A percentile compares a stretch with the other conserved stretches of the same genome.
phyloP scores from a whole-genome alignment of 2,113 vertebrate species.

The Cichladusa arquata region DNA sequence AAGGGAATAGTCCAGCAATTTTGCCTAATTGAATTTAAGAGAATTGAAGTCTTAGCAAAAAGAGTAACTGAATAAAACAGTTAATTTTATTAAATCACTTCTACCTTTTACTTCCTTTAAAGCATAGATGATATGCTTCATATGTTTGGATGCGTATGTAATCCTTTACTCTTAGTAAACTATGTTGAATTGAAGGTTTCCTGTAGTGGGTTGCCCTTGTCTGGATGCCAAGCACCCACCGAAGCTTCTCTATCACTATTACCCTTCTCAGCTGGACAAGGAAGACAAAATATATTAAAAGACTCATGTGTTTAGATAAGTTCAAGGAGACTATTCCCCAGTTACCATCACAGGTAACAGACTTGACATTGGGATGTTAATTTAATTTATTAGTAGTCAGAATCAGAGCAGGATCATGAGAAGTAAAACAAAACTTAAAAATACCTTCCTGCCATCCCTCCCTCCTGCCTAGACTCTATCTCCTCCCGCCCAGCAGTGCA shows the following conservation, averaged over 20 bases:
- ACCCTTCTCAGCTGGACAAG: neutral
- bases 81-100: neutral
- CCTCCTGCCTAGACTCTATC: neutral
- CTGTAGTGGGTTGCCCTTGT: neutral
- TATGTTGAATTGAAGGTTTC: accelerated
- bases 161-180: neutral
- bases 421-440: neutral
- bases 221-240: neutral
- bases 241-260: neutral
- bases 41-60: neutral
- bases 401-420: neutral
- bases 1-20: neutral
- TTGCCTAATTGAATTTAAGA: neutral
- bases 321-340: neutral
- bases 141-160: too few relatives aligned
- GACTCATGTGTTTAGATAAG: neutral
- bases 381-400: neutral
- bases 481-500: neutral
- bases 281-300: neutral
- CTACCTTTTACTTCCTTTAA: neutral
- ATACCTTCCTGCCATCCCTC: neutral
- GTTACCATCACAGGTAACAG: neutral
- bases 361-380: accelerated
- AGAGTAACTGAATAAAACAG: neutral
- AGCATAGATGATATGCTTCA: neutral